Conservation (phyloP, 2,888 invertebrate genomes). For the Acronicta alni region DNA sequence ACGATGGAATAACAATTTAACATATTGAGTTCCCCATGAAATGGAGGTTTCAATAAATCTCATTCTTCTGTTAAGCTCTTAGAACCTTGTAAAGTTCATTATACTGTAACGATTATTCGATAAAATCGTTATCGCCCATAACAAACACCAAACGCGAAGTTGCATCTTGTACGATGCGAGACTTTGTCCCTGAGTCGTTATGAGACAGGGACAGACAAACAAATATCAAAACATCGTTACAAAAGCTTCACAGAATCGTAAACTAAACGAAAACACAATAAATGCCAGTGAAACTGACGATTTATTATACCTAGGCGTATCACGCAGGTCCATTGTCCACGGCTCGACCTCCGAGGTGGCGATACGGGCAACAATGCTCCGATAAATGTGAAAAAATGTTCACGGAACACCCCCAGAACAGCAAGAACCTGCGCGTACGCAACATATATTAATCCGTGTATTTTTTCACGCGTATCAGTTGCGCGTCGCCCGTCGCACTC, state of each 20-base stretch:
- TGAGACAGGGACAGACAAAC: conserved; percentile 39
- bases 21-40: too few species aligned
- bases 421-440: conserved; percentile 38
- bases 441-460: conserved; percentile 52
- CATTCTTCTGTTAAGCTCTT: neutral
- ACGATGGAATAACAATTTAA: too few species aligned
- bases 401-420: conserved; percentile 53
- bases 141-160: conserved; percentile 5
- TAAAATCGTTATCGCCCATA: conserved; percentile 24
- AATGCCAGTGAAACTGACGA: conserved; percentile 30
- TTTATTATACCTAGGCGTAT: conserved; percentile 52
- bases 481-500: conserved; percentile 59
- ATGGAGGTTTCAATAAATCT: too few species aligned
- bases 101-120: neutral
- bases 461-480: conserved; percentile 66
- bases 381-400: conserved; percentile 37
- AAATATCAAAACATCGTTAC: conserved; percentile 40
- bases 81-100: conserved; percentile 8
- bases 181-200: conserved; percentile 62
- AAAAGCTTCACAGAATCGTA: conserved; percentile 37
- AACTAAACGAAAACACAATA: conserved; percentile 40
- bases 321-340: conserved; percentile 67
- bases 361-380: conserved; percentile 38
- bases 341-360: conserved; percentile 47
- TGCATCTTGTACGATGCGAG: conserved; percentile 36